A percentile compares a stretch with the other conserved stretches of the same genome.
Evolutionary conservation across 2,797 vertebrate genomes (phyloP).

Genomic region (Myiothlypis chrysogaster): DNA sequence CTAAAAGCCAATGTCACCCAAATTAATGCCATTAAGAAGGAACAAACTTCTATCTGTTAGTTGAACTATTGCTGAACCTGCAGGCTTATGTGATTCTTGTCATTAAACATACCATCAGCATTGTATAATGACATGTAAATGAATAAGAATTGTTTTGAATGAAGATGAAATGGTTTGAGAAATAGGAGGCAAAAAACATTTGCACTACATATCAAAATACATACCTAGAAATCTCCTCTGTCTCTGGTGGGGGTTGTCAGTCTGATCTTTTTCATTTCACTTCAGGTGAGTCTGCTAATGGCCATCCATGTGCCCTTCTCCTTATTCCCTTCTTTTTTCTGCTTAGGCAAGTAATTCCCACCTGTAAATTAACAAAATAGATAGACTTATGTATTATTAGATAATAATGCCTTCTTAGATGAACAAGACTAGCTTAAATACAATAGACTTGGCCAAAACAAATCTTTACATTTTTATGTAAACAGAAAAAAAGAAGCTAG

Average conservation of each 20-base stretch:
- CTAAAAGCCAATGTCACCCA: conserved; percentile 2
- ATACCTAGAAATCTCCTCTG: neutral
- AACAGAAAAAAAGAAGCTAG: neutral
- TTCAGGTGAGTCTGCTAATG: neutral
- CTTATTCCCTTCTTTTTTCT: neutral
- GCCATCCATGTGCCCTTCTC: neutral
- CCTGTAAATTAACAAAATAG: neutral
- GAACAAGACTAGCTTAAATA: neutral
- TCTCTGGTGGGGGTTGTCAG: neutral
- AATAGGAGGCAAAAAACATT: neutral
- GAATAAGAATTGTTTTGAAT: neutral
- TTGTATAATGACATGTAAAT: conserved; percentile 10
- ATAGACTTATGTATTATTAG: neutral
- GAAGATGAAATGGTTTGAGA: neutral
- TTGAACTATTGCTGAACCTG: conserved; percentile 11
- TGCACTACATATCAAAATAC: neutral
- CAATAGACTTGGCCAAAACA: neutral
- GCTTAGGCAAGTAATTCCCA: neutral
- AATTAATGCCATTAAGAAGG: conserved; percentile 14
- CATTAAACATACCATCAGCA: neutral
- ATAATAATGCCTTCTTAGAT: neutral
- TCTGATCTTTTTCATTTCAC: neutral
- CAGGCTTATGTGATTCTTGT: neutral
- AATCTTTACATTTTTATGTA: neutral
- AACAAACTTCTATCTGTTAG: neutral